Conservation (phyloP, 2,113 vertebrate genomes). For the Conger conger region DNA sequence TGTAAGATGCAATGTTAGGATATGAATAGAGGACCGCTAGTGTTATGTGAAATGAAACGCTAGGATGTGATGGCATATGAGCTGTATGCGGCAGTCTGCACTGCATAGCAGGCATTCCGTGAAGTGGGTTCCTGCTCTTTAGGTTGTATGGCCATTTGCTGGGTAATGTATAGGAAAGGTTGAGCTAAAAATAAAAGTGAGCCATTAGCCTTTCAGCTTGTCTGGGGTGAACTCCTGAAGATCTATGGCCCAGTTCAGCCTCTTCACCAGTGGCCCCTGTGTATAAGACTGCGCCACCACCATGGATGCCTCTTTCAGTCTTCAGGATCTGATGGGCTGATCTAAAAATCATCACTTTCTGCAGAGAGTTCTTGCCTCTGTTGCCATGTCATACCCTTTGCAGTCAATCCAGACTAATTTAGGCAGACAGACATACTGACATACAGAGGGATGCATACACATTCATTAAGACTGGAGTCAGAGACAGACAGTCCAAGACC, state of each 20-base stretch:
- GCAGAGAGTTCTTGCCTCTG: background rate
- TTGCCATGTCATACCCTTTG: background rate
- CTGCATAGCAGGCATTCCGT: background rate
- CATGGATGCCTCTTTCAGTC: too few species aligned
- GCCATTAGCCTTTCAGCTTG: conserved; percentile 33
- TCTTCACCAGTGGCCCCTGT: conserved; percentile 17
- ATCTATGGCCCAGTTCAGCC: conserved; percentile 8
- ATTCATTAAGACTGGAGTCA: too few species aligned
- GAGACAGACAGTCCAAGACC: too few species aligned
- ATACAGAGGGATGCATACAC: too few species aligned
- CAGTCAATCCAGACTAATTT: background rate
- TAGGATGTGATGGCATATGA: background rate
- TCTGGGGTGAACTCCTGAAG: conserved; percentile 29
- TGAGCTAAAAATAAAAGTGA: conserved; percentile 45
- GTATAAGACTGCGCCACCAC: background rate
- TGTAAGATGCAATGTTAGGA: too few species aligned
- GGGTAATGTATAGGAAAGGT: conserved; percentile 34
- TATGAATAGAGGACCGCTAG: too few species aligned
- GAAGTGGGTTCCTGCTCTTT: background rate
- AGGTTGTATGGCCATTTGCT: background rate
- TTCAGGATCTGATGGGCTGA: too few species aligned
- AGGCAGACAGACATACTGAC: too few species aligned
- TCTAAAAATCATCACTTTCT: background rate
- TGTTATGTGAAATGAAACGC: background rate
- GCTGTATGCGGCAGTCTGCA: background rate